A percentile compares a stretch with the other conserved stretches of the same genome.
Conservation (phyloP, 2,797 vertebrate genomes). For the Sebastes minor region DNA sequence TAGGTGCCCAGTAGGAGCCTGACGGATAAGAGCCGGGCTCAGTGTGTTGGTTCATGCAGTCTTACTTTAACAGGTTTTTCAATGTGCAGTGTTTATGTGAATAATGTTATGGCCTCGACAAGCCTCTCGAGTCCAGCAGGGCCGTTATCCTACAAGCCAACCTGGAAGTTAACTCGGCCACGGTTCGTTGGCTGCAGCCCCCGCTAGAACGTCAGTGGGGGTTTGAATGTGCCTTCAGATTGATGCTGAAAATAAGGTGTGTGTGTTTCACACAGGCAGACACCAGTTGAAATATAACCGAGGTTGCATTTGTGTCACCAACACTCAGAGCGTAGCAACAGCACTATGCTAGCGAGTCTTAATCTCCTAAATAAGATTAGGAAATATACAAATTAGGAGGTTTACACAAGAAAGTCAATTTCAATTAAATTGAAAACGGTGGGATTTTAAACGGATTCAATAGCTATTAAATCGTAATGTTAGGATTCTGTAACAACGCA, state of each 20-base stretch:
- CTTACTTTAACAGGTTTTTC: constrained; percentile 26
- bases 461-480: neutral
- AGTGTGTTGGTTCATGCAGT: constrained; percentile 25
- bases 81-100: constrained; percentile 47
- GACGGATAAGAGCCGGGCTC: neutral
- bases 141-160: constrained; percentile 50
- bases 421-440: neutral
- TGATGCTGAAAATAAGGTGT: constrained; percentile 45
- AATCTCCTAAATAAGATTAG: neutral
- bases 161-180: constrained; percentile 64
- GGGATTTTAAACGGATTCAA: neutral
- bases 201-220: constrained; percentile 23
- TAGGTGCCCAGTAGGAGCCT: neutral
- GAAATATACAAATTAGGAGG: neutral
- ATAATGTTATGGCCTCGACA: constrained; percentile 36
- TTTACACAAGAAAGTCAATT: neutral
- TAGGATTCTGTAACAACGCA: too few relatives aligned
- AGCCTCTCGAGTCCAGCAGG: constrained; percentile 29
- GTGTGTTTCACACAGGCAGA: constrained; percentile 30
- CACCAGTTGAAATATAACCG: neutral
- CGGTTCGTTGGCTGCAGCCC: constrained; percentile 42
- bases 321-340: neutral
- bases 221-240: constrained; percentile 39
- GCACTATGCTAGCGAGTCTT: neutral
- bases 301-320: neutral